phyloP scores from a whole-genome alignment of 2,113 vertebrate genomes.

The Australoheros scitulus region DNA sequence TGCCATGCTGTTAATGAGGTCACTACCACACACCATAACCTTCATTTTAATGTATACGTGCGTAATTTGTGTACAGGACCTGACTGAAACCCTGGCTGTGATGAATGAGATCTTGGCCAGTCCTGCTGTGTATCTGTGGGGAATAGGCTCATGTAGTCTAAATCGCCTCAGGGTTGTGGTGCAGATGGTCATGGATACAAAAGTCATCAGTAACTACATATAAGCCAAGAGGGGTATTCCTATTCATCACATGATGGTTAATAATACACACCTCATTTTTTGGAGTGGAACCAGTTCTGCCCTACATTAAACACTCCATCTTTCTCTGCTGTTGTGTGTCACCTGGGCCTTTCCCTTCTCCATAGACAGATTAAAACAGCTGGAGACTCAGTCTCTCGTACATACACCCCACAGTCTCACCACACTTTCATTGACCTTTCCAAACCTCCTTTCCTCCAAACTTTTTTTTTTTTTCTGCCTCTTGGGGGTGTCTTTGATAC shows the following conservation, averaged over 20 bases:
- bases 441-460: conserved; percentile 29
- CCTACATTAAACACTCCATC: not conserved
- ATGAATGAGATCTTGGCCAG: conserved; percentile 47
- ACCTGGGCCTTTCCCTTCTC: not conserved
- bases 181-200: conserved; percentile 33
- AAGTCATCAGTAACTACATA: conserved; percentile 31
- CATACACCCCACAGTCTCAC: not conserved
- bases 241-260: conserved; percentile 44
- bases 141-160: not conserved
- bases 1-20: conserved; percentile 48
- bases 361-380: conserved; percentile 8
- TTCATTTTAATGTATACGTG: conserved; percentile 30
- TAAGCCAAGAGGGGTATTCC: conserved; percentile 39
- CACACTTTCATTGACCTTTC: conserved; percentile 36
- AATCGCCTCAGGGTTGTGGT: conserved; percentile 31
- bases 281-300: not conserved
- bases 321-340: not conserved
- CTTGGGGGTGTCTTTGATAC: conserved; percentile 34
- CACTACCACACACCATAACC: conserved; percentile 1
- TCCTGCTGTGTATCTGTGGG: conserved; percentile 1
- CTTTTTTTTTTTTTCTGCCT: not conserved
- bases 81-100: conserved; percentile 18
- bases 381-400: not conserved
- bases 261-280: not conserved
- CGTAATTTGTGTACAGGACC: conserved; percentile 39